Conservation (phyloP, 2,113 vertebrate genomes). For the Climacteris rufus region DNA sequence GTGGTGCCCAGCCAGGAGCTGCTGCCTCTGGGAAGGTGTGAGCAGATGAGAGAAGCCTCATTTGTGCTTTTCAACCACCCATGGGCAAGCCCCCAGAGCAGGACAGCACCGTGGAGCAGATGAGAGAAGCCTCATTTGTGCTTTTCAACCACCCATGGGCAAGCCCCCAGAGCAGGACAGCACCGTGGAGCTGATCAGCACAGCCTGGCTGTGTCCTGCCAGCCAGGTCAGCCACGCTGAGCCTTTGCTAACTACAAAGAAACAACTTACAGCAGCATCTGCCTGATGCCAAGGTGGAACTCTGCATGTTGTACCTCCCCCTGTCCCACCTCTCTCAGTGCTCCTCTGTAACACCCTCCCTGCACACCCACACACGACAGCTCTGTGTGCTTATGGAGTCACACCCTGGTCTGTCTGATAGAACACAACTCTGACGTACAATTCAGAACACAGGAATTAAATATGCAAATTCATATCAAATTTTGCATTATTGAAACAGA, state of each 20-base stretch:
- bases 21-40: not conserved
- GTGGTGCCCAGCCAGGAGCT: not conserved
- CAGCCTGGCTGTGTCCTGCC: not conserved
- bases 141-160: fast-evolving
- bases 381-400: not conserved
- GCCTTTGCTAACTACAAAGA: not conserved
- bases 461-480: not conserved
- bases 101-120: not conserved
- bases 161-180: not conserved
- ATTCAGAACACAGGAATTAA: fast-evolving
- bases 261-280: not conserved
- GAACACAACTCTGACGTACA: fast-evolving
- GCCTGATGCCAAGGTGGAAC: not conserved
- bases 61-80: not conserved
- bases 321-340: not conserved
- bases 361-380: fast-evolving
- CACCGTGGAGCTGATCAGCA: fast-evolving
- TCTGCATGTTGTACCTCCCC: not conserved
- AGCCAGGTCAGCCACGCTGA: not conserved
- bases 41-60: not conserved
- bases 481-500: not conserved
- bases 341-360: no score
- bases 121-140: not conserved
- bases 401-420: not conserved
- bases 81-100: fast-evolving